Conservation (phyloP, 2,797 vertebrate species). For the Anomalospiza imberbis region DNA sequence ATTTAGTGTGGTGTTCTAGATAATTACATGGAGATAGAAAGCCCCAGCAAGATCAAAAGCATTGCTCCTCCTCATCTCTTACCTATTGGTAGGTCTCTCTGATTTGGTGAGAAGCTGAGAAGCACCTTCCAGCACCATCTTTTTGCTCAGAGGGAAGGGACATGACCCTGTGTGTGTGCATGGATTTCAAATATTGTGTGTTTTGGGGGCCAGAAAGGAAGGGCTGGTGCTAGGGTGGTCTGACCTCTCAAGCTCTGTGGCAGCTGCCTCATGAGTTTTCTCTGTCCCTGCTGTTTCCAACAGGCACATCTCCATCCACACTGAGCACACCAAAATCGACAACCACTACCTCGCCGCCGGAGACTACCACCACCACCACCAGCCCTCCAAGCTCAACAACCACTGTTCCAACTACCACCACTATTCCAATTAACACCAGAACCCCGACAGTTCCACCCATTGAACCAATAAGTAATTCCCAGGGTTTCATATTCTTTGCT, state of each 20-base stretch:
- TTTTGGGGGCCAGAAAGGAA: neutral
- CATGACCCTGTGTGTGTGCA: fast-evolving
- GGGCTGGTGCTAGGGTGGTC: fast-evolving
- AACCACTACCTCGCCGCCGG: fast-evolving
- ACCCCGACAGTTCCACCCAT: fast-evolving
- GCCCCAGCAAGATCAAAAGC: neutral
- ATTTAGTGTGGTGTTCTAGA: neutral
- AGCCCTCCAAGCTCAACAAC: fast-evolving
- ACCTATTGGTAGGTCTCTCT: neutral
- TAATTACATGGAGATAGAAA: neutral
- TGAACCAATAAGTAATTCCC: neutral
- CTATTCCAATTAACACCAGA: fast-evolving
- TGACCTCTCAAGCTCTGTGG: fast-evolving
- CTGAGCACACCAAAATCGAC: neutral
- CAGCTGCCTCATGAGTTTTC: neutral
- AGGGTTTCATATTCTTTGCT: neutral
- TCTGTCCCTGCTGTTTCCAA: neutral
- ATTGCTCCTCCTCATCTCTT: neutral
- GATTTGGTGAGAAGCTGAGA: neutral
- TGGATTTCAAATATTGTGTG: fast-evolving
- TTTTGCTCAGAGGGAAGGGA: neutral
- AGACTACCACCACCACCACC: neutral
- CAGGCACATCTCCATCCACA: neutral
- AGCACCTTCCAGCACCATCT: neutral
- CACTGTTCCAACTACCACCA: fast-evolving